phyloP scores from a whole-genome alignment of 2,113 vertebrate species.

The Rhinogobius similis region DNA sequence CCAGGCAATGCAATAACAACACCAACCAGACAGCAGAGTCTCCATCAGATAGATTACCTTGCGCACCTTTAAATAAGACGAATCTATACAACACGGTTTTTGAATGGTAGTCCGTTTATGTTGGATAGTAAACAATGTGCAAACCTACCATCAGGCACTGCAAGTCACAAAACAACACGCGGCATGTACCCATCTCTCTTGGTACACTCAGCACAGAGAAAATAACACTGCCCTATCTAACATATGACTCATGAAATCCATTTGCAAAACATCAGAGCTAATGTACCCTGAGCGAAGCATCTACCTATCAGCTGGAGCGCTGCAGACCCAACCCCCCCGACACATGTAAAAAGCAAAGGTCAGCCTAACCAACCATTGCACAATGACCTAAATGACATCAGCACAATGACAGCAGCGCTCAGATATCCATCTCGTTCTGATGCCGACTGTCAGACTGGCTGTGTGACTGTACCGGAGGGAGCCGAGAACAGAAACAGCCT shows the following conservation, averaged over 20 bases:
- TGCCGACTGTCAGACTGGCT: conserved; percentile 60
- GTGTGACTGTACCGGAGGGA: conserved; percentile 66
- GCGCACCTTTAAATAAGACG: neutral
- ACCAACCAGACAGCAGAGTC: neutral
- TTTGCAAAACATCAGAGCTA: conserved; percentile 8
- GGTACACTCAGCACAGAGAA: neutral
- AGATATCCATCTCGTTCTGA: conserved; percentile 47
- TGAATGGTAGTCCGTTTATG: neutral
- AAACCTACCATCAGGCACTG: neutral
- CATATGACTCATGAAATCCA: conserved; percentile 44
- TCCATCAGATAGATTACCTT: no score
- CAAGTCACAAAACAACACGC: conserved; percentile 10
- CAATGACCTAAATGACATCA: conserved; percentile 69
- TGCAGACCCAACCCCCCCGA: conserved; percentile 32
- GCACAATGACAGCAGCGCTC: conserved; percentile 47
- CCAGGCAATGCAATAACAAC: no score
- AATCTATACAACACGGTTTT: neutral
- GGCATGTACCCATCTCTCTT: neutral
- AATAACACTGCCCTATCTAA: neutral
- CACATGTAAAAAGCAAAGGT: conserved; percentile 65
- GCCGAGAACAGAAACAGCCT: conserved; percentile 66
- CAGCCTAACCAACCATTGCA: conserved; percentile 53
- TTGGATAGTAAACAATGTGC: neutral
- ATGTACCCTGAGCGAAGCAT: conserved; percentile 30
- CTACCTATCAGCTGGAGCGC: conserved; percentile 37